A percentile compares a stretch with the other conserved stretches of the same genome.
Conservation (phyloP, 2,113 vertebrate species). For the Phodopus roborovskii region DNA sequence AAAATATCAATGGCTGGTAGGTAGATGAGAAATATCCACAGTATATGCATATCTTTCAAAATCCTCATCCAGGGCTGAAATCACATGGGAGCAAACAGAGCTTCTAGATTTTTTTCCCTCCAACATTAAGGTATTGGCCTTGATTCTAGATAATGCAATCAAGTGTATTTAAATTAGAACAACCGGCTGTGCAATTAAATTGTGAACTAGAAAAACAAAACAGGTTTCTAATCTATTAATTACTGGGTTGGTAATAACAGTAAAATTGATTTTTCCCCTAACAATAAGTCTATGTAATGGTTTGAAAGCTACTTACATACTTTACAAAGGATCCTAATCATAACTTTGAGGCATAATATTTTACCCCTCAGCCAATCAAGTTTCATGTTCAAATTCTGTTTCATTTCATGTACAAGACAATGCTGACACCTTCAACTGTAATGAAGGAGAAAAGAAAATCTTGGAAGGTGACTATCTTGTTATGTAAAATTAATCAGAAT, state of each 20-base stretch:
- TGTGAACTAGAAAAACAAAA: conserved; percentile 51
- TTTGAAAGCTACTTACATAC: conserved; percentile 32
- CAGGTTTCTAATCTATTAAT: conserved; percentile 52
- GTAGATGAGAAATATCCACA: background rate
- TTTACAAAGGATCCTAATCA: conserved; percentile 47
- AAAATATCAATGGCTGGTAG: background rate
- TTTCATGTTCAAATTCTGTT: conserved; percentile 5
- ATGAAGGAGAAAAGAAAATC: conserved; percentile 3
- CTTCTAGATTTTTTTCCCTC: background rate
- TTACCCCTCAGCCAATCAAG: background rate
- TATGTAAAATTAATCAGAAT: conserved; percentile 25
- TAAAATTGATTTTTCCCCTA: conserved; percentile 10
- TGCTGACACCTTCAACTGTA: conserved; percentile 8
- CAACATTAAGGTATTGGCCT: conserved; percentile 24
- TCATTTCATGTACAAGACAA: background rate
- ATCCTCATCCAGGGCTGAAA: background rate
- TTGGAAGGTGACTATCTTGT: conserved; percentile 13
- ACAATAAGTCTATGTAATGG: conserved; percentile 14
- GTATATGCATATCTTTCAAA: conserved; percentile 1
- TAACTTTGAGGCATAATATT: conserved; percentile 42
- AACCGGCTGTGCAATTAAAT: conserved; percentile 50
- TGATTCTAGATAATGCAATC: background rate
- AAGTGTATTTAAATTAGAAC: conserved; percentile 45
- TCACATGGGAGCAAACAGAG: background rate
- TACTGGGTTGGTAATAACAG: conserved; percentile 13